Percentiles rank a stretch among this genome's conserved stretches.
These are phyloP conservation scores for Synaphobranchus kaupii DNA, from an alignment of 2,797 vertebrate species.

Conservation along the genomic window DNA sequence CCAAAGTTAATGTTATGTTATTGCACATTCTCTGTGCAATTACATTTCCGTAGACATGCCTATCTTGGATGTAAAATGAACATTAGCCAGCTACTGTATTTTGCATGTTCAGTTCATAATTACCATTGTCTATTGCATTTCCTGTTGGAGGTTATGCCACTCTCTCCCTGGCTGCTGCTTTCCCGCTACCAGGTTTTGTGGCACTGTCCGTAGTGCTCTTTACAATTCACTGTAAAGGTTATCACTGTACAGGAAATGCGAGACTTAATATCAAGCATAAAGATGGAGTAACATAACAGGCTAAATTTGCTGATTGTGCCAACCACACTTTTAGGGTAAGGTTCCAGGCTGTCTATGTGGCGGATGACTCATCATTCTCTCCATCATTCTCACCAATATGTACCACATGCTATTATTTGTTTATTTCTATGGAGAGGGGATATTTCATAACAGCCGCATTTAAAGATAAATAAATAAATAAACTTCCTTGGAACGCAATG, in stretches of 20 bases:
- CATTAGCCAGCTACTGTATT: conserved; percentile 32
- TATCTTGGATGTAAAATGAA: background rate
- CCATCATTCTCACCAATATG: background rate
- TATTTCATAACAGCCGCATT: conserved; percentile 6
- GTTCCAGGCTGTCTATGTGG: background rate
- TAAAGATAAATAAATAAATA: background rate
- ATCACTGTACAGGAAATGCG: background rate
- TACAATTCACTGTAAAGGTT: background rate
- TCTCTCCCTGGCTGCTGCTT: background rate
- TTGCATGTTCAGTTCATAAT: conserved; percentile 39
- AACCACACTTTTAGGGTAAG: conserved; percentile 4
- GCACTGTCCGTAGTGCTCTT: background rate
- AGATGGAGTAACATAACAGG: conserved; percentile 5
- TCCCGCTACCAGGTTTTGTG: background rate
- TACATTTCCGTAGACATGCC: background rate
- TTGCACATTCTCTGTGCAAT: background rate
- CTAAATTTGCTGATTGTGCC: conserved; percentile 7
- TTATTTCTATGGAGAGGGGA: background rate
- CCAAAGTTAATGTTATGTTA: background rate
- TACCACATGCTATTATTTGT: background rate
- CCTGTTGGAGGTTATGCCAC: conserved; percentile 14
- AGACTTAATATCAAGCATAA: background rate
- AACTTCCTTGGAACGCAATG: background rate
- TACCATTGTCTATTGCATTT: conserved; percentile 41
- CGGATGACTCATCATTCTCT: conserved; percentile 1